A percentile compares a stretch with the other conserved stretches of the same genome.
These are phyloP conservation scores for Cyclura pinguis DNA, from an alignment of 2,797 vertebrate species.

Conservation along the genomic window DNA sequence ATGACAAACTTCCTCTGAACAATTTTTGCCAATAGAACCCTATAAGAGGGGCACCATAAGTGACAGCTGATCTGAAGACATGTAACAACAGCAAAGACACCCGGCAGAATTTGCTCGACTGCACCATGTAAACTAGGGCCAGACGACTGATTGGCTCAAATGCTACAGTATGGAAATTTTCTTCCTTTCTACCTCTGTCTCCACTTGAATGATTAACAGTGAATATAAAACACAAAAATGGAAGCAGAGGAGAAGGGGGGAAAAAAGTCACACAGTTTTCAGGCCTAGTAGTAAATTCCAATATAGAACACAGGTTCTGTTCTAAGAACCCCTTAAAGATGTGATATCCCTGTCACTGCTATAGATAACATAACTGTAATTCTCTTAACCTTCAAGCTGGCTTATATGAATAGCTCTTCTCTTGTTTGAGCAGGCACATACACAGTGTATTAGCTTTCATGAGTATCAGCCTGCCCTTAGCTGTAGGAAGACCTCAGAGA, in stretches of 20 bases:
- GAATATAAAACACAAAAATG: not conserved
- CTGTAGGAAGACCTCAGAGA: not conserved
- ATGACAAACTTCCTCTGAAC: too few species aligned
- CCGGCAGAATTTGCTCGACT: not conserved
- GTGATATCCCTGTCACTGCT: too few species aligned
- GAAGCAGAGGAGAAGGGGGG: not conserved
- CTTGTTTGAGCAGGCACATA: not conserved
- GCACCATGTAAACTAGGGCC: not conserved
- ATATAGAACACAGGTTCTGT: not conserved
- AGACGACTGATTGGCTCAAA: not conserved
- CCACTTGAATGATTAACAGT: not conserved
- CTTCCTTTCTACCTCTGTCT: not conserved
- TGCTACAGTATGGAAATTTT: not conserved
- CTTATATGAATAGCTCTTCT: not conserved
- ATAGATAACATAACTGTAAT: not conserved
- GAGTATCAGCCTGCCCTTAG: too few species aligned
- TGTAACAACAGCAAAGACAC: too few species aligned
- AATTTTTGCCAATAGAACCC: too few species aligned
- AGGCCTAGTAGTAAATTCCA: not conserved
- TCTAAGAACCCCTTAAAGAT: not conserved
- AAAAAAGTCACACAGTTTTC: not conserved
- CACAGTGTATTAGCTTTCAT: too few species aligned
- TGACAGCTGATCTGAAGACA: too few species aligned
- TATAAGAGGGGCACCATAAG: too few species aligned
- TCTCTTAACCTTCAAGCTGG: not conserved